These are phyloP conservation scores for Diplosoma virens DNA, from an alignment of 23 tunicate species.

Conservation along the genomic window DNA sequence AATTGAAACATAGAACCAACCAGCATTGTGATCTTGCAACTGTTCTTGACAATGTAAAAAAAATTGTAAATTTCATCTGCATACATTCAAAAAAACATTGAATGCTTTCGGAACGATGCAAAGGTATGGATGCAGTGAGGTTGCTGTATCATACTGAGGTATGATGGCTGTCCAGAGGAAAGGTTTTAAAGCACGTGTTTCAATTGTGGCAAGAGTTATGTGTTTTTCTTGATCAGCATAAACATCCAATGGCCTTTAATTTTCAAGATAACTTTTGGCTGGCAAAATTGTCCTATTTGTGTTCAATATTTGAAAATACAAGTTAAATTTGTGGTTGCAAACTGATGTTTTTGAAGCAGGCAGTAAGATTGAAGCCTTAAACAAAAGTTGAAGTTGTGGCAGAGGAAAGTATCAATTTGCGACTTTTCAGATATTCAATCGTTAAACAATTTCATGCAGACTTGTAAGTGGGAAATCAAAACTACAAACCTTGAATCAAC, in stretches of 20 bases:
- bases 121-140: conserved; percentile 3
- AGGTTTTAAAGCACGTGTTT: conserved; percentile 43
- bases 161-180: conserved; percentile 34
- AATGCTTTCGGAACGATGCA: not conserved
- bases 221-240: too few relatives aligned
- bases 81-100: conserved; percentile 4
- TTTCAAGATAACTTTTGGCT: conserved; percentile 45
- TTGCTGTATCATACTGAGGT: conserved; percentile 1
- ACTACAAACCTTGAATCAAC: not conserved
- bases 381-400: conserved; percentile 20
- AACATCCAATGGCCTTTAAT: conserved; percentile 32
- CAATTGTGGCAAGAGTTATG: conserved; percentile 36
- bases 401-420: conserved; percentile 18
- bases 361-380: not conserved
- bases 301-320: conserved; percentile 30
- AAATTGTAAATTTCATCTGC: conserved; percentile 7
- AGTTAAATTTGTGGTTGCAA: not conserved
- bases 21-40: conserved; percentile 25
- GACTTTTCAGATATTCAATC: conserved; percentile 19
- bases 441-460: too few relatives aligned
- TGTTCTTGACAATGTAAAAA: not conserved
- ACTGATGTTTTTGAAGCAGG: not conserved
- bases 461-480: conserved; percentile 7
- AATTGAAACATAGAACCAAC: not conserved
- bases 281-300: conserved; percentile 34